Conservation (phyloP, 1,140 invertebrate species). For the Mamestra configurata region DNA sequence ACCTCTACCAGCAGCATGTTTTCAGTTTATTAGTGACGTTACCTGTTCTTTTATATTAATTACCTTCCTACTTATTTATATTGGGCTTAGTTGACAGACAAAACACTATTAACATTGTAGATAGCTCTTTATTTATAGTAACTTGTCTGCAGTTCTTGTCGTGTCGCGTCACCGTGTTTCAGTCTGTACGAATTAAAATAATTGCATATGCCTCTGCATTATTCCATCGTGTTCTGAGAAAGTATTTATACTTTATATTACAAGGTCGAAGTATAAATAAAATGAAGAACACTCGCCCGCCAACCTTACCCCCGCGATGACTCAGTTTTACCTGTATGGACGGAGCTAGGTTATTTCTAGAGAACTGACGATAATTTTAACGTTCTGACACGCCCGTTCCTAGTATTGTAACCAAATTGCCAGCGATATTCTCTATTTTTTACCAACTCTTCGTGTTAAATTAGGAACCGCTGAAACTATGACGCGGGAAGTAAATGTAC, state of each 20-base stretch:
- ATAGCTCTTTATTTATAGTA: constrained; percentile 11
- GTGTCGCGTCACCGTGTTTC: constrained; percentile 29
- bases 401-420: constrained; percentile 44
- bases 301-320: constrained; percentile 67
- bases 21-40: too few species aligned
- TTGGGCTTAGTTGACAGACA: neutral
- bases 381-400: constrained; percentile 59
- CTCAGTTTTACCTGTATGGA: constrained; percentile 65
- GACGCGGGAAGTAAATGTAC: neutral
- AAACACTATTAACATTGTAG: neutral
- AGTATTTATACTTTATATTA: constrained; percentile 59
- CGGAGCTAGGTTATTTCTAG: constrained; percentile 60
- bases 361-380: constrained; percentile 60
- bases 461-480: neutral
- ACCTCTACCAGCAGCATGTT: too few species aligned
- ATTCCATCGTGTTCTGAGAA: constrained; percentile 50
- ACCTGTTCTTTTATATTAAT: neutral
- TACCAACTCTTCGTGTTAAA: too few species aligned
- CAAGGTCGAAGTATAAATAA: constrained; percentile 72
- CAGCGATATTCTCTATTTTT: constrained; percentile 18
- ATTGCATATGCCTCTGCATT: constrained; percentile 37
- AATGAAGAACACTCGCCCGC: constrained; percentile 59
- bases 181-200: constrained; percentile 27
- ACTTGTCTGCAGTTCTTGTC: constrained; percentile 22
- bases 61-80: neutral